phyloP scores from a whole-genome alignment of 2,113 vertebrate species.

The Actenoides lindsayi region DNA sequence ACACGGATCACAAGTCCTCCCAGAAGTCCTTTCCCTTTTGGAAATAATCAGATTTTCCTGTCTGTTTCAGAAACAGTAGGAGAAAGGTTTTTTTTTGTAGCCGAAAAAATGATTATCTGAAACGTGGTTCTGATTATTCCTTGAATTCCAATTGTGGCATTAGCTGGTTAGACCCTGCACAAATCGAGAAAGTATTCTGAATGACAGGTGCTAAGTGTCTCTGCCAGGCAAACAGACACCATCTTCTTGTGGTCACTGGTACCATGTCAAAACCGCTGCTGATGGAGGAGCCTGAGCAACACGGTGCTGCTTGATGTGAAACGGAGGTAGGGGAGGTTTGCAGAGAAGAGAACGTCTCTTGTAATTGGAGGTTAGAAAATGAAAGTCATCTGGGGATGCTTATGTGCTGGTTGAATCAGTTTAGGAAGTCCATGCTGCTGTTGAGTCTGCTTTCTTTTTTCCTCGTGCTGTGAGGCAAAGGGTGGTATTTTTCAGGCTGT shows the following conservation, averaged over 20 bases:
- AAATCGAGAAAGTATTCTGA: background rate
- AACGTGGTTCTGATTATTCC: background rate
- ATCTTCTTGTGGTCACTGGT: background rate
- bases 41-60: background rate
- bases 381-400: background rate
- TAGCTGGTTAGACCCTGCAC: background rate
- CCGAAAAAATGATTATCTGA: background rate
- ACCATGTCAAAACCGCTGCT: background rate
- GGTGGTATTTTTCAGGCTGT: background rate
- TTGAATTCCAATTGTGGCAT: background rate
- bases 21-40: background rate
- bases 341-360: background rate
- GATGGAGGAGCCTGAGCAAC: background rate
- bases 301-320: rapidly evolving
- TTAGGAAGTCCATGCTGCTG: background rate
- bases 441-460: background rate
- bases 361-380: background rate
- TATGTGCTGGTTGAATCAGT: background rate
- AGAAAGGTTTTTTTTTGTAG: background rate
- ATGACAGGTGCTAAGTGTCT: background rate
- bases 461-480: background rate
- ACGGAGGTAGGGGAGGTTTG: background rate
- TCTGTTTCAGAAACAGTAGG: slow-evolving; percentile 2
- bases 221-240: background rate
- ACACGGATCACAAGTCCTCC: background rate